Evolutionary conservation across 2,888 invertebrate genomes (phyloP).

Genomic region (Pyrgus malvae): DNA sequence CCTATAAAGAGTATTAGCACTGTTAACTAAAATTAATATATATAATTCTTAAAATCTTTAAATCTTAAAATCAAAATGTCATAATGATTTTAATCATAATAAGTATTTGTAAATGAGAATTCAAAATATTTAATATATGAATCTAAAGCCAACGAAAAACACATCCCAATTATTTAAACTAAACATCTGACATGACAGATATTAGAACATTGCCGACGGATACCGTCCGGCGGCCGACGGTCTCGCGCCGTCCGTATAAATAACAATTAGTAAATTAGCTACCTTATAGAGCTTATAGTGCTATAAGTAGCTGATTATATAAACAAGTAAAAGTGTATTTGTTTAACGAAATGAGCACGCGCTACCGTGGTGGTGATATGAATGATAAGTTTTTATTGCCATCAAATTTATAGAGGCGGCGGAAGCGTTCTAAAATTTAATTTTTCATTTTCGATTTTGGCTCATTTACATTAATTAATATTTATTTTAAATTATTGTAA

Average conservation of each 20-base stretch:
- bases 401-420: conserved; percentile 33
- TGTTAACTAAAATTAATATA: too few relatives aligned
- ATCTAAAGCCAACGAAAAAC: neutral
- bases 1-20: too few relatives aligned
- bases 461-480: too few relatives aligned
- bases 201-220: neutral
- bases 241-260: neutral
- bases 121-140: too few relatives aligned
- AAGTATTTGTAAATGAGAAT: too few relatives aligned
- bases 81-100: too few relatives aligned
- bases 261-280: neutral
- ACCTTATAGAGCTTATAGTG: neutral
- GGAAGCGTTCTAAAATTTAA: neutral
- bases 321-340: conserved; percentile 49
- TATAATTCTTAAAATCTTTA: too few relatives aligned
- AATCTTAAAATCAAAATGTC: too few relatives aligned
- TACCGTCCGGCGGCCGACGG: conserved; percentile 12
- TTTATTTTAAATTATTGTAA: too few relatives aligned
- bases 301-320: conserved; percentile 29
- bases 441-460: too few relatives aligned
- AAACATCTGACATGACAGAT: neutral
- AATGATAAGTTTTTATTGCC: conserved; percentile 42
- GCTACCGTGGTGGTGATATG: conserved; percentile 51
- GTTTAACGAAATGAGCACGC: conserved; percentile 64
- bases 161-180: neutral